Conservation (phyloP, 2,113 vertebrate genomes). For the Cyprinodon tularosa region DNA sequence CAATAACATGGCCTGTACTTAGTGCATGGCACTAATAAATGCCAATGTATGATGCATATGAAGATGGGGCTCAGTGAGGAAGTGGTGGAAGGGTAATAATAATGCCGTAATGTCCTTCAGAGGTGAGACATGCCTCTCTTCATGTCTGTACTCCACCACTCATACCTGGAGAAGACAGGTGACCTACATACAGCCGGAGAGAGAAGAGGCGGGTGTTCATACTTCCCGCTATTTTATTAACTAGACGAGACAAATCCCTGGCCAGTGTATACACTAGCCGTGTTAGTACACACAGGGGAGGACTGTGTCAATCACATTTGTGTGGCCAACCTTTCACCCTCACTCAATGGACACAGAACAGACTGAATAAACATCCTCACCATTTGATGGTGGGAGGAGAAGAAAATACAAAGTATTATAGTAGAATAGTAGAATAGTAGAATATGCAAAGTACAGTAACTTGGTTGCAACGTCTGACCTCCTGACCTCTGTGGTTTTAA, state of each 20-base stretch:
- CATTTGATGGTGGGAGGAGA: slow-evolving; percentile 1
- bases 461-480: slow-evolving; percentile 41
- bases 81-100: slow-evolving; percentile 90
- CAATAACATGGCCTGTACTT: slow-evolving; percentile 99
- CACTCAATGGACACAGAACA: slow-evolving; percentile 1
- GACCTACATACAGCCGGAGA: slow-evolving; percentile 57
- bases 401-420: slow-evolving; percentile 17
- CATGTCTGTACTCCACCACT: slow-evolving; percentile 33
- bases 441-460: slow-evolving; percentile 5
- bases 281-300: slow-evolving; percentile 17
- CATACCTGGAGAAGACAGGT: slow-evolving; percentile 55
- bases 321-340: slow-evolving; percentile 38
- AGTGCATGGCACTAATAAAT: slow-evolving; percentile 99
- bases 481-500: slow-evolving; percentile 55
- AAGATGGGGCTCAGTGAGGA: slow-evolving; percentile 85
- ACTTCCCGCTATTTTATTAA: slow-evolving; percentile 66
- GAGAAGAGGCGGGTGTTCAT: slow-evolving; percentile 46
- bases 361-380: slow-evolving; percentile 8
- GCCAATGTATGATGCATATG: slow-evolving; percentile 97
- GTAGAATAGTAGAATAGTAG: too few relatives aligned
- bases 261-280: slow-evolving; percentile 41
- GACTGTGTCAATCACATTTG: slow-evolving; percentile 32
- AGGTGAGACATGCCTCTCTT: slow-evolving; percentile 49
- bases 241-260: slow-evolving; percentile 53
- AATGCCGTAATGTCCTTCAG: slow-evolving; percentile 80